Conservation (phyloP, 2,888 invertebrate genomes). For the Didymodactylos carnosus region DNA sequence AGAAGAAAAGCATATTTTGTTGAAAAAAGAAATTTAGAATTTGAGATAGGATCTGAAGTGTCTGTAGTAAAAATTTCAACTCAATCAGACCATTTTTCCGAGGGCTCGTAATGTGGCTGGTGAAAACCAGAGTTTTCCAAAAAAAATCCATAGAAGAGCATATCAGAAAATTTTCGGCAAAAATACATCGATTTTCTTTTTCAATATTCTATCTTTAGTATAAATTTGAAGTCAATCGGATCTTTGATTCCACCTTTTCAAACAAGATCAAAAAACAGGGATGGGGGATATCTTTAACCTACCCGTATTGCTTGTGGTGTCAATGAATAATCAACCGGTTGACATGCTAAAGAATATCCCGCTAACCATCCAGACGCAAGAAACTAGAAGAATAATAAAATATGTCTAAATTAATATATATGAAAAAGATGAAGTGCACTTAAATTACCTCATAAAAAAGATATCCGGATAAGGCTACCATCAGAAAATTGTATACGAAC, state of each 20-base stretch:
- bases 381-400: slow-evolving; percentile 28
- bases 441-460: slow-evolving; percentile 66
- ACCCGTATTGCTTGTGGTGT: slow-evolving; percentile 49
- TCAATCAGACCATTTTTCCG: too few species aligned
- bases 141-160: too few species aligned
- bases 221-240: too few species aligned
- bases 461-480: slow-evolving; percentile 71
- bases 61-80: too few species aligned
- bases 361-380: slow-evolving; percentile 54
- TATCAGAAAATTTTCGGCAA: too few species aligned
- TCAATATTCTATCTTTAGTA: too few species aligned
- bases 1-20: too few species aligned
- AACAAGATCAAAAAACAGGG: background rate
- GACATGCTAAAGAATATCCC: slow-evolving; percentile 69
- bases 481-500: slow-evolving; percentile 65
- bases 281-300: slow-evolving; percentile 38
- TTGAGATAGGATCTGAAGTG: too few species aligned
- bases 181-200: too few species aligned
- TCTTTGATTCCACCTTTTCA: background rate
- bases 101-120: too few species aligned
- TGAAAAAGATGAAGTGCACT: slow-evolving; percentile 17
- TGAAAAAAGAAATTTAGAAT: too few species aligned
- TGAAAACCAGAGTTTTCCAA: too few species aligned
- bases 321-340: slow-evolving; percentile 52
- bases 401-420: background rate